Percentiles rank a stretch among this genome's conserved stretches.
phyloP scores from a whole-genome alignment of 1,140 invertebrate genomes.

The Drosophila serrata region DNA sequence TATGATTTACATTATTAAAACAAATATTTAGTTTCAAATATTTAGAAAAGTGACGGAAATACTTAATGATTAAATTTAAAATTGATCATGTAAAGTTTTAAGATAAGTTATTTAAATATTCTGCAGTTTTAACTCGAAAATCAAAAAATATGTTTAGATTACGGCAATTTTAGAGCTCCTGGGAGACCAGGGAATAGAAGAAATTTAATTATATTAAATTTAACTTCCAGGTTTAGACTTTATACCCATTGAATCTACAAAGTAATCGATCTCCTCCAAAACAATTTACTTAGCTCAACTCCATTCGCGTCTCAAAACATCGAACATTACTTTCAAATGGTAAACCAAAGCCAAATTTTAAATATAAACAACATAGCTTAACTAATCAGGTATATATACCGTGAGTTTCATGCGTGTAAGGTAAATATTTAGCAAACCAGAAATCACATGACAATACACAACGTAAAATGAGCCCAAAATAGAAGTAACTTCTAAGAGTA shows the following conservation, averaged over 20 bases:
- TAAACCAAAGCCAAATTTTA: constrained; percentile 53
- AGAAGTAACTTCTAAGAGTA: constrained; percentile 28
- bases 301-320: constrained; percentile 17
- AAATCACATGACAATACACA: constrained; percentile 36
- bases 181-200: background rate
- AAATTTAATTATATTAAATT: background rate
- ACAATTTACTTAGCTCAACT: background rate
- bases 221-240: background rate
- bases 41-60: background rate
- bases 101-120: constrained; percentile 9
- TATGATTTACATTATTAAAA: background rate
- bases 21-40: constrained; percentile 3
- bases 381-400: constrained; percentile 17
- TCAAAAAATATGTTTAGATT: background rate
- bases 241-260: constrained; percentile 1
- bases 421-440: constrained; percentile 16
- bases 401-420: constrained; percentile 19
- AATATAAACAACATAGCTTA: constrained; percentile 35
- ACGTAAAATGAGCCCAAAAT: constrained; percentile 11
- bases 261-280: background rate
- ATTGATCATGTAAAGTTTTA: too few relatives aligned
- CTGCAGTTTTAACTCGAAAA: background rate
- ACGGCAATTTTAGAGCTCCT: background rate
- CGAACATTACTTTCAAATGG: constrained; percentile 47
- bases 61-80: background rate